A percentile compares a stretch with the other conserved stretches of the same genome.
phyloP scores from a whole-genome alignment of 2,113 vertebrate genomes.

The Albula glossodonta region DNA sequence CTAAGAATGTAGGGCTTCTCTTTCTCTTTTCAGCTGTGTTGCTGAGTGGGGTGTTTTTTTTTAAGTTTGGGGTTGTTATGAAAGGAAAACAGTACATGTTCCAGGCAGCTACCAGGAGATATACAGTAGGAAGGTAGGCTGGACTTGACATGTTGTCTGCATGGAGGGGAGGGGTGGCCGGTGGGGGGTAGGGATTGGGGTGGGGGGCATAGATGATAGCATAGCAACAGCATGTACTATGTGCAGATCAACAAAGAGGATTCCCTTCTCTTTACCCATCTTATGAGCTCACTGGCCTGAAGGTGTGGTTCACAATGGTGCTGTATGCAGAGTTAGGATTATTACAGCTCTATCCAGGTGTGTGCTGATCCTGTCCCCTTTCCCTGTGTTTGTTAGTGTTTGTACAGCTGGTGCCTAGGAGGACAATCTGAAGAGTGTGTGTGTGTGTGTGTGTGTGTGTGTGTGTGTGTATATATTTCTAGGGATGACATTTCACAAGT shows the following conservation, averaged over 20 bases:
- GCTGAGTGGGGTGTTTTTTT: neutral
- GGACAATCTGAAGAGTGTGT: neutral
- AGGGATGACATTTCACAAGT: neutral
- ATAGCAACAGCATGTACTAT: neutral
- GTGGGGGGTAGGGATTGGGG: no score
- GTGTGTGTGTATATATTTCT: neutral
- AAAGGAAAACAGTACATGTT: neutral
- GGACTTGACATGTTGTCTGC: neutral
- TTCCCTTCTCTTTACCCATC: neutral
- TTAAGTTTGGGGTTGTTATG: neutral
- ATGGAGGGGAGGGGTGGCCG: neutral
- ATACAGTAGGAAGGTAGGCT: neutral
- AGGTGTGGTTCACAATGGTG: neutral
- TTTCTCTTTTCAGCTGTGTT: slow-evolving; percentile 12
- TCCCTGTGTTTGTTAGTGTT: neutral
- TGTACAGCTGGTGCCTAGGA: neutral
- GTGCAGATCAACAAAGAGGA: neutral
- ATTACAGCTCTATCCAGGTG: neutral
- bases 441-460: neutral
- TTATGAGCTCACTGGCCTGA: neutral
- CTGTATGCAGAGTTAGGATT: neutral
- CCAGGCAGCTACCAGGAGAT: neutral
- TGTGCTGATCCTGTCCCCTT: neutral
- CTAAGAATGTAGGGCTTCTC: slow-evolving; percentile 50
- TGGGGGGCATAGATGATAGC: no score